Evolutionary conservation across 2,113 vertebrate species (phyloP), one percentile per base, ranked within the genome.

Genomic region (Meriones unguiculatus): DNA sequence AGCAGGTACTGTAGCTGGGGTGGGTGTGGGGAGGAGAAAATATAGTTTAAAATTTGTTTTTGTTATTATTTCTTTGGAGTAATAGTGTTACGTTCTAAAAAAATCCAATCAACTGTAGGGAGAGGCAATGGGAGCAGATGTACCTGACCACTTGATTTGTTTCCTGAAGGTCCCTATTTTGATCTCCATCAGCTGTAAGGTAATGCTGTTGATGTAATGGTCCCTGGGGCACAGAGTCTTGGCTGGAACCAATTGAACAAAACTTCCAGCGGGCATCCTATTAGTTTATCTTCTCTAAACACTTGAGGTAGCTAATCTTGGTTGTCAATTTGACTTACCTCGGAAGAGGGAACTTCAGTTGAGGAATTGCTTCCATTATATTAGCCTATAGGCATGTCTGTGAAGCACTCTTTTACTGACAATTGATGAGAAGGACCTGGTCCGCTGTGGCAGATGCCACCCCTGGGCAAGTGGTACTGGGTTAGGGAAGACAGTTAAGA

Each of bases 171-270:
- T 96, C 95, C 93, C 98, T 96, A 96, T 92, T 97, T 90, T 97
- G 95, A 98, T 97, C 93, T 59, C 32, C 32, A 95, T 95, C 0
- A 22, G 97, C 96, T 98, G 97, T 88, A 98, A 98, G 80, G 38
- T 62, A 93, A 95, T 97, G 96, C 97, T 98, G 93, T 98, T 97
- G 95, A 97, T 97, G 93, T 93, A 95, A 96, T 97, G 96, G 94
- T 97, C 97, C 97, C 96, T 91, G 59, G 91, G 11, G 64, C 81
- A 87, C 73, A 93, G 93, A 97, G 86, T 87, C 20, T 5, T 97
- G 89, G 88, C 88, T 80, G 22, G 91, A 96, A 97, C 92, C 93
- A 97, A 94, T 96, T 97, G 97, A 97, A 97, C 97, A 98, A 98
- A 98, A 97, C 97, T 97, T 91, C 97, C 91, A 93, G 89, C 70